phyloP scores from a whole-genome alignment of 2,113 vertebrate species.

The Eurystomus gularis region DNA sequence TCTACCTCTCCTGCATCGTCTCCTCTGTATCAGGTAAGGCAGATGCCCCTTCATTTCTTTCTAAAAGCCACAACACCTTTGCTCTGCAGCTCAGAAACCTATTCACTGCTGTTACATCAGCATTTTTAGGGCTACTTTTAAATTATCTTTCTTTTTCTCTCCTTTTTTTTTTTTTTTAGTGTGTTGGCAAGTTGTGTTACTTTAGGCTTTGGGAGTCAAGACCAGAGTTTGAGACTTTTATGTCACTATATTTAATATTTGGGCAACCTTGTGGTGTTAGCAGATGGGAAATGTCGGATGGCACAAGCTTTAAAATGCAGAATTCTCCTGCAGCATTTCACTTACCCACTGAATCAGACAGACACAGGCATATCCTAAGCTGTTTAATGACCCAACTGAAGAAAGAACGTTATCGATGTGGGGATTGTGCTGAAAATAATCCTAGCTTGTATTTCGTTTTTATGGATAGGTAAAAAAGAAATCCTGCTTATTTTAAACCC shows the following conservation, averaged over 20 bases:
- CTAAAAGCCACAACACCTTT: background rate
- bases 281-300: background rate
- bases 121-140: background rate
- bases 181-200: background rate
- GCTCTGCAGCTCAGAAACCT: background rate
- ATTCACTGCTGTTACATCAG: rapidly evolving
- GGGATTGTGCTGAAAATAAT: background rate
- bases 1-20: background rate
- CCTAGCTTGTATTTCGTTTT: background rate
- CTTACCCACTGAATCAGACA: background rate
- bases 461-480: background rate
- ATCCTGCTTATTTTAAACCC: background rate
- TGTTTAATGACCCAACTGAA: background rate
- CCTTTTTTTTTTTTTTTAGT: background rate
- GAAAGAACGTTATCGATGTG: background rate
- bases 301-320: background rate
- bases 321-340: background rate
- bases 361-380: background rate
- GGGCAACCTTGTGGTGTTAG: background rate
- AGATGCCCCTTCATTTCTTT: rapidly evolving
- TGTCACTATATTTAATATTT: background rate
- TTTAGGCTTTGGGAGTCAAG: background rate
- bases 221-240: background rate
- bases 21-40: background rate
- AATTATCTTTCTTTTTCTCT: rapidly evolving